A percentile compares a stretch with the other conserved stretches of the same genome.
phyloP scores from a whole-genome alignment of 1,140 invertebrate genomes.

The Akabosia matsudoensis region DNA sequence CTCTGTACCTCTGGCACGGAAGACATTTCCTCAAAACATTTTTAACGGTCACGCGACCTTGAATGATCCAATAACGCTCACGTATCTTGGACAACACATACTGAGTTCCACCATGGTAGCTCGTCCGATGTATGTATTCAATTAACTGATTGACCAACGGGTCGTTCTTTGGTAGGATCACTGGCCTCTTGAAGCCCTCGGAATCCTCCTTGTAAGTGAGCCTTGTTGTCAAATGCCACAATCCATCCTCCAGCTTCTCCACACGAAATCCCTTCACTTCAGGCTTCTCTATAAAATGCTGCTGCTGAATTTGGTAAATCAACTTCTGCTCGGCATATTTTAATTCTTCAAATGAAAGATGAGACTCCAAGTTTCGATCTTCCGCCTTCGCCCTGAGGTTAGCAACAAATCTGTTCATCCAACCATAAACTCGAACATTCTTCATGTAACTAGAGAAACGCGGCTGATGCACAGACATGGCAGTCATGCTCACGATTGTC shows the following conservation, averaged over 20 bases:
- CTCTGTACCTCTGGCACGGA: not conserved
- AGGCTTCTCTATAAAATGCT: not conserved
- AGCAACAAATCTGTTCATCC: not conserved
- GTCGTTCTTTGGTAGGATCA: not conserved
- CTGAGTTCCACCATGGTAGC: not conserved
- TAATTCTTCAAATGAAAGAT: not conserved
- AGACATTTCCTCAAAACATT: slow-evolving; percentile 22
- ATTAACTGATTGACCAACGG: not conserved
- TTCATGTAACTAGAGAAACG: not conserved
- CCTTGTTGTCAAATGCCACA: not conserved
- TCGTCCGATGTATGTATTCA: not conserved
- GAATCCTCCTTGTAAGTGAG: not conserved
- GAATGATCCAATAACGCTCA: slow-evolving; percentile 20
- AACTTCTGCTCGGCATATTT: not conserved
- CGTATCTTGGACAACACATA: not conserved
- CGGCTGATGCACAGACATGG: not conserved
- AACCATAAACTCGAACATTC: not conserved
- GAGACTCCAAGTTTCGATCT: not conserved
- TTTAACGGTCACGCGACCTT: not conserved
- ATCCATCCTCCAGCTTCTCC: not conserved
- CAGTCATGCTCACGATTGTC: too few species aligned
- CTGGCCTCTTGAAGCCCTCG: not conserved
- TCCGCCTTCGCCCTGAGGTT: not conserved
- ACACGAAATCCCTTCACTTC: not conserved
- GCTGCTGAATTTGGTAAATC: not conserved